phyloP scores from a whole-genome alignment of 2,113 vertebrate species.

The Vireo altiloquus region DNA sequence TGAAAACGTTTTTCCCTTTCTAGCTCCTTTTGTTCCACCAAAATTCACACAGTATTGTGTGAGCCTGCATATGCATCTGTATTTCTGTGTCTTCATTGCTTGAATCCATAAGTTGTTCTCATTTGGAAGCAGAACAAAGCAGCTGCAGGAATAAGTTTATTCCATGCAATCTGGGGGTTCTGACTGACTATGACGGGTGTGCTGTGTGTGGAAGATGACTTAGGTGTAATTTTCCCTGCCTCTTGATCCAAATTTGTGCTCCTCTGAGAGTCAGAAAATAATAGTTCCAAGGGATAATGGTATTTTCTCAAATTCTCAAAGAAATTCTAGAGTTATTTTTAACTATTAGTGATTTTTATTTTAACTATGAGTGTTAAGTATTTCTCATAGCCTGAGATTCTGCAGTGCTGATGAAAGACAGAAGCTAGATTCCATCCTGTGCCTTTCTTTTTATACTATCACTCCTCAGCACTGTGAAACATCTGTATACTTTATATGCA shows the following conservation, averaged over 20 bases:
- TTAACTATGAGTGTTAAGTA: not conserved
- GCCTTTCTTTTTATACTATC: not conserved
- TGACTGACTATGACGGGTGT: fast-evolving
- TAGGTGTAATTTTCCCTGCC: not conserved
- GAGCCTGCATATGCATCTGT: not conserved
- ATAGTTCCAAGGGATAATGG: not conserved
- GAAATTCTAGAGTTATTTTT: not conserved
- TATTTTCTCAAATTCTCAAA: not conserved
- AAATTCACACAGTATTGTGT: not conserved
- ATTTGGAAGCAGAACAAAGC: not conserved
- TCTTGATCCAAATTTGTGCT: not conserved
- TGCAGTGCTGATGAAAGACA: not conserved
- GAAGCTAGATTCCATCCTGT: not conserved
- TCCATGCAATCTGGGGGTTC: not conserved
- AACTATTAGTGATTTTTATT: not conserved
- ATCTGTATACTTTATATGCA: constrained; percentile 16
- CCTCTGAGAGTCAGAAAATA: not conserved
- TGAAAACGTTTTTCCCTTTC: not conserved
- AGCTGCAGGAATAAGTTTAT: not conserved
- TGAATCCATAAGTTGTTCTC: not conserved
- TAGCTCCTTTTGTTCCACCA: not conserved
- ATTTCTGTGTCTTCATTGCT: not conserved
- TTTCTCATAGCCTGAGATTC: not conserved
- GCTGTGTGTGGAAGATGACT: not conserved
- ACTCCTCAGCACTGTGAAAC: not conserved